Evolutionary conservation across 2,797 vertebrate genomes (phyloP).

Genomic region (Rachycentron canadum): DNA sequence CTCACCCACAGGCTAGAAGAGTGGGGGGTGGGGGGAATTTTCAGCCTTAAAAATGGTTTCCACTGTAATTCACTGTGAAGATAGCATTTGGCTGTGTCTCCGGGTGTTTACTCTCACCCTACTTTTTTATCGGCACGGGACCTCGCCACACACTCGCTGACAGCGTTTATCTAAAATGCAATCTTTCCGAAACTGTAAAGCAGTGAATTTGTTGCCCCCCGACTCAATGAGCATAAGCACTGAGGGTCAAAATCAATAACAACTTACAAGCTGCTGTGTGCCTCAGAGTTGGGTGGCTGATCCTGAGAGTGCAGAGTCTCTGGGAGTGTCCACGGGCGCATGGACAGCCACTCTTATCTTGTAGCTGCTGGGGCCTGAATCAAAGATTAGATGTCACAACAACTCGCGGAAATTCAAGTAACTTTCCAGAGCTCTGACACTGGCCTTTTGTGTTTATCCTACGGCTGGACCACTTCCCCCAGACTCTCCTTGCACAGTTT

Average conservation of each 20-base stretch:
- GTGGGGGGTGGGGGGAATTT: slow-evolving; percentile 19
- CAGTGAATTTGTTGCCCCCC: slow-evolving; percentile 67
- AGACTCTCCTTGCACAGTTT: background rate
- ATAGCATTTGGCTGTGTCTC: slow-evolving; percentile 69
- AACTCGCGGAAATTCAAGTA: background rate
- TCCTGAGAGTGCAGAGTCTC: slow-evolving; percentile 24
- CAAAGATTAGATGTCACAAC: slow-evolving; percentile 25
- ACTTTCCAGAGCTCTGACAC: background rate
- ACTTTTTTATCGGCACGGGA: slow-evolving; percentile 55
- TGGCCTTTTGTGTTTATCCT: slow-evolving; percentile 25
- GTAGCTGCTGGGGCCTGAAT: slow-evolving; percentile 26
- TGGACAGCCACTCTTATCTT: slow-evolving; percentile 33
- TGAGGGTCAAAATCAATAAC: slow-evolving; percentile 78
- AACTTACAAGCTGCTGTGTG: slow-evolving; percentile 63
- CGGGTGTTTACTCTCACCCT: slow-evolving; percentile 68
- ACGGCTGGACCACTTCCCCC: background rate
- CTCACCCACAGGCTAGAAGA: slow-evolving; percentile 9
- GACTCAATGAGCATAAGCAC: slow-evolving; percentile 74
- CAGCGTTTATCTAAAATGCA: slow-evolving; percentile 80
- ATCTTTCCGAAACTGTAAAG: slow-evolving; percentile 77
- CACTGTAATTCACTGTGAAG: slow-evolving; percentile 70
- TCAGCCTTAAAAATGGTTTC: slow-evolving; percentile 54
- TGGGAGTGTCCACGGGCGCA: background rate
- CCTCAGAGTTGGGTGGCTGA: slow-evolving; percentile 52
- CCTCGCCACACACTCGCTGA: slow-evolving; percentile 52